phyloP scores from a whole-genome alignment of 2,797 vertebrate species.

The Chiloscyllium punctatum region DNA sequence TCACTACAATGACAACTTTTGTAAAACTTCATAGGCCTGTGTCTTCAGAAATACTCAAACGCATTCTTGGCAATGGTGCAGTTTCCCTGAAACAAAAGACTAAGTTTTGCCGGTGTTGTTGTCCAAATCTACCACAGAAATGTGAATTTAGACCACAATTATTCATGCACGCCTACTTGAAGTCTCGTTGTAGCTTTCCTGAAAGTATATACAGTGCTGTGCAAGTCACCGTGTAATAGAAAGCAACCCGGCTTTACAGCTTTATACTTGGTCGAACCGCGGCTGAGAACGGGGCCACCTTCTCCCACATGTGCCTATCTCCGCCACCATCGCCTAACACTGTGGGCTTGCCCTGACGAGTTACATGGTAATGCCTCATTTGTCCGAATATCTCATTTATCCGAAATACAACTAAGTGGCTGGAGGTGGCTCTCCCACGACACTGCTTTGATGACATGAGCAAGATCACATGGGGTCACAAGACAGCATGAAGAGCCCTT shows the following conservation, averaged over 20 bases:
- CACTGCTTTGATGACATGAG: neutral
- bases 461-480: neutral
- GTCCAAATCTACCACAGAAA: neutral
- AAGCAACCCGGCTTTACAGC: neutral
- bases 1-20: neutral
- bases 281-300: too few species aligned
- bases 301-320: neutral
- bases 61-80: constrained; percentile 4
- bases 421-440: neutral
- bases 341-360: neutral
- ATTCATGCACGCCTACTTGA: constrained; percentile 21
- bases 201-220: neutral
- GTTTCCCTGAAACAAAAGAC: neutral
- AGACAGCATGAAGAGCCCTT: neutral
- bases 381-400: neutral
- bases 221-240: constrained; percentile 16
- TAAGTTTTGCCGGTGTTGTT: neutral
- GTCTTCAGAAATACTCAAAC: neutral
- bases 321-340: neutral
- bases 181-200: neutral
- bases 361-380: neutral
- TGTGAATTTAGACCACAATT: neutral
- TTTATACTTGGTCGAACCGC: neutral
- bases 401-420: neutral
- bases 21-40: neutral